Evolutionary conservation across 2,113 vertebrate genomes (phyloP).

Genomic region (Oxyruncus cristatus): DNA sequence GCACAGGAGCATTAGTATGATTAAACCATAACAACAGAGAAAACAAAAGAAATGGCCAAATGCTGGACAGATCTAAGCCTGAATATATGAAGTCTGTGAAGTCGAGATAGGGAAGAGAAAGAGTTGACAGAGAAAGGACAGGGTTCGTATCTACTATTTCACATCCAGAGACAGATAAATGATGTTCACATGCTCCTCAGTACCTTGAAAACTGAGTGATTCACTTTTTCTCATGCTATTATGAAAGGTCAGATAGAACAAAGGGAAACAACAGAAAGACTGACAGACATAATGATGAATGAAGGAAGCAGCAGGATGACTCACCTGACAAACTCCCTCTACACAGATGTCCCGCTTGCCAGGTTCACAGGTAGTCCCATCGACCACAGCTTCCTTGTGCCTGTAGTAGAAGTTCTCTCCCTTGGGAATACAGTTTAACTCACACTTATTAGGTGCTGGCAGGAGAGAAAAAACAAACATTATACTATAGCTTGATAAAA

Average conservation of each 20-base stretch:
- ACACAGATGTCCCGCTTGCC: constrained; percentile 86
- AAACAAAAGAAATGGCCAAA: background rate
- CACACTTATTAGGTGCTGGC: constrained; percentile 90
- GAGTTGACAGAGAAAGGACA: background rate
- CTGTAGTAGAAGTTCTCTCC: constrained; percentile 94
- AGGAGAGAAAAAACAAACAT: background rate
- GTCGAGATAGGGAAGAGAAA: background rate
- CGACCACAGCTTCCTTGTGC: constrained; percentile 83
- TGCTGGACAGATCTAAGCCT: background rate
- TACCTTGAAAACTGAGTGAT: background rate
- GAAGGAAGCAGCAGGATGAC: background rate
- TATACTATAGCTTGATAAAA: background rate
- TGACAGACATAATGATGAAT: background rate
- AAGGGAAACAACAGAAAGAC: background rate
- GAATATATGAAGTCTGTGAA: background rate
- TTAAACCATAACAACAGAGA: background rate
- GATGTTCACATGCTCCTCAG: background rate
- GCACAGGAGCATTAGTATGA: background rate
- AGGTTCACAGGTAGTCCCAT: constrained; percentile 91
- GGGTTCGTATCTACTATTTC: background rate
- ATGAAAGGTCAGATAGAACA: background rate
- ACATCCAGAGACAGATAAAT: background rate
- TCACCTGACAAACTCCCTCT: constrained; percentile 87
- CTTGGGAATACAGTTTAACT: constrained; percentile 94
- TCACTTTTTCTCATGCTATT: background rate